Evolutionary conservation across 2,797 vertebrate species (phyloP).

Genomic region (Limnodromus scolopaceus): DNA sequence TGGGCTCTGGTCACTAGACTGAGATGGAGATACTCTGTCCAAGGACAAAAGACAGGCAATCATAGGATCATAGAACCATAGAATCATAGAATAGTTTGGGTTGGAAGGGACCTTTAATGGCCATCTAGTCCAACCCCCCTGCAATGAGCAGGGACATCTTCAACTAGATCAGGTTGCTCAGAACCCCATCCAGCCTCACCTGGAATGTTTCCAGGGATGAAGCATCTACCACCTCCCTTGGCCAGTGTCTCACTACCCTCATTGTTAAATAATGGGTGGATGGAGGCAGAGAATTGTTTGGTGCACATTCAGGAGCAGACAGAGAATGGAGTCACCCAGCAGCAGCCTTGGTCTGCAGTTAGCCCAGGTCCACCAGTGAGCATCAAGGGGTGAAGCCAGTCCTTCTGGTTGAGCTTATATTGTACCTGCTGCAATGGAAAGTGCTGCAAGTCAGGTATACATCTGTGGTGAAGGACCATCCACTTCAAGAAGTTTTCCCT

Average conservation of each 20-base stretch:
- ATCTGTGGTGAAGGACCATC: background rate
- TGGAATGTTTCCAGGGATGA: background rate
- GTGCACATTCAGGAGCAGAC: background rate
- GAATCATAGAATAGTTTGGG: background rate
- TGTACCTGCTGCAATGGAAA: background rate
- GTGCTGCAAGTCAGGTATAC: background rate
- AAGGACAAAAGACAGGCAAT: background rate
- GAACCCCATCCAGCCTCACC: background rate
- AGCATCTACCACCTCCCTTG: background rate
- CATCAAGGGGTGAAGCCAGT: background rate
- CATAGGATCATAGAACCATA: background rate
- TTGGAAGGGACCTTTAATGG: background rate
- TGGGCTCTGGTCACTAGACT: accelerated
- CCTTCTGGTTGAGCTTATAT: background rate
- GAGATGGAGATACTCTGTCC: background rate
- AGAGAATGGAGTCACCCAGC: background rate
- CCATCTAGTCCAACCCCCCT: background rate
- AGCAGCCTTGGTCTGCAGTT: background rate
- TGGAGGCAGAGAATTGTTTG: background rate
- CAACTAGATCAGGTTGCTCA: background rate
- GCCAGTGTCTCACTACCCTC: background rate
- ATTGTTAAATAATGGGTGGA: background rate
- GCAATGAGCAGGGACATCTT: background rate
- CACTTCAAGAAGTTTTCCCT: background rate
- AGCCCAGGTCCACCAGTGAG: background rate